Conservation (phyloP, 2,113 vertebrate genomes). For the Rhinichthys klamathensis region DNA sequence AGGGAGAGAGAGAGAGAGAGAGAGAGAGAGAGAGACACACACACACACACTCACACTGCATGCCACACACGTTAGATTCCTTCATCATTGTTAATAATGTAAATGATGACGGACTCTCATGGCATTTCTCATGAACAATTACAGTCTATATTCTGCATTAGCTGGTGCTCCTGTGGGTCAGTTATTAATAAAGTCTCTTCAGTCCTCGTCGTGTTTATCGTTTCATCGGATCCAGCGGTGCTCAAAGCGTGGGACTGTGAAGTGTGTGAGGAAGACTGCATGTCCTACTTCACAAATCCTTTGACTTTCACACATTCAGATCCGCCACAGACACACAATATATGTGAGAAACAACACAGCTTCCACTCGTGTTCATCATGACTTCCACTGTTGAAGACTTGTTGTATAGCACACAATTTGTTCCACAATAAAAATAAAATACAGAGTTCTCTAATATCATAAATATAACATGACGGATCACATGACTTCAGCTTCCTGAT, state of each 20-base stretch:
- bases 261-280: not conserved
- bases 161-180: not conserved
- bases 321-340: not conserved
- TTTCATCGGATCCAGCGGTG: not conserved
- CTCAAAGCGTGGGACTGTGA: not conserved
- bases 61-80: not conserved
- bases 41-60: not conserved
- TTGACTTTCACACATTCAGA: not conserved
- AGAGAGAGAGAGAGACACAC: not conserved
- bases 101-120: not conserved
- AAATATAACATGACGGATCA: not conserved
- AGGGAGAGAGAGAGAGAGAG: too few relatives aligned
- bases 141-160: not conserved
- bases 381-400: not conserved
- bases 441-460: too few relatives aligned
- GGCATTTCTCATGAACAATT: constrained; percentile 24
- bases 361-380: not conserved
- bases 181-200: not conserved
- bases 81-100: not conserved
- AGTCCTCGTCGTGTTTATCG: not conserved
- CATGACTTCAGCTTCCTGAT: not conserved
- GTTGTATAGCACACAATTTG: too few relatives aligned
- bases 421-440: too few relatives aligned
- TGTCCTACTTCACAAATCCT: not conserved
- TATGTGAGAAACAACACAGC: not conserved